Evolutionary conservation across 2,797 vertebrate genomes (phyloP), one percentile per base, ranked within the genome.

Genomic region (Mastacembelus armatus): DNA sequence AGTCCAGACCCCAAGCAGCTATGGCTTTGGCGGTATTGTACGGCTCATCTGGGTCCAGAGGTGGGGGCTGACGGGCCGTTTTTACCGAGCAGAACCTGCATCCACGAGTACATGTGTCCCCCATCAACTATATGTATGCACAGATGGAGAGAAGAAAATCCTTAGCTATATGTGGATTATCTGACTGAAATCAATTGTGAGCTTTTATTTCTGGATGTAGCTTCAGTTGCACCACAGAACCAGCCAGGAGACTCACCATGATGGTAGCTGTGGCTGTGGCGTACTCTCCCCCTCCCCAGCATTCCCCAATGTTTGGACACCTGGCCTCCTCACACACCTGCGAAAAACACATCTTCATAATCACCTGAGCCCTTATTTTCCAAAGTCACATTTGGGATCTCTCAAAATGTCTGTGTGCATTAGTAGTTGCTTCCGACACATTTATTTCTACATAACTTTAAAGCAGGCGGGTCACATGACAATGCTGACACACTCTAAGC

Each of bases 271-370:
- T 99, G 2, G 98, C 96, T 0, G 96, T 99, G 35, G 95, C 92
- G 1, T 95, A 92, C 59, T 99, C 96, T 74, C 97, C 97, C 26
- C 96, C 98, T 64, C 97, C 98, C 98, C 98, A 99, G 49, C 98
- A 99, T 67, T 99, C 97, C 11, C 97, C 96, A 15, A 99, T 97
- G 89, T 98, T 99, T 21, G 98, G 98, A 89, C 98, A 99, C 55
- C 95, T 94, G 11, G 97, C 97, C 88, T 99, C 98, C 84, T 99
- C 98, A 86, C 98, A 99, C 4, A 99, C 98, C 98, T 99, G 54
- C 59, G 36, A 48, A 59, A 60, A 76, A 40, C 1, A 33, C 2
- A 27, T 33, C 12, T 21, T 48, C 15, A 26, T 8, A 36, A 36
- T 40, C 39, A 19, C 39, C 4, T 42, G 18, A 5, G n/a, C 15